phyloP scores from a whole-genome alignment of 2,113 vertebrate genomes.

The Percina caprodes region DNA sequence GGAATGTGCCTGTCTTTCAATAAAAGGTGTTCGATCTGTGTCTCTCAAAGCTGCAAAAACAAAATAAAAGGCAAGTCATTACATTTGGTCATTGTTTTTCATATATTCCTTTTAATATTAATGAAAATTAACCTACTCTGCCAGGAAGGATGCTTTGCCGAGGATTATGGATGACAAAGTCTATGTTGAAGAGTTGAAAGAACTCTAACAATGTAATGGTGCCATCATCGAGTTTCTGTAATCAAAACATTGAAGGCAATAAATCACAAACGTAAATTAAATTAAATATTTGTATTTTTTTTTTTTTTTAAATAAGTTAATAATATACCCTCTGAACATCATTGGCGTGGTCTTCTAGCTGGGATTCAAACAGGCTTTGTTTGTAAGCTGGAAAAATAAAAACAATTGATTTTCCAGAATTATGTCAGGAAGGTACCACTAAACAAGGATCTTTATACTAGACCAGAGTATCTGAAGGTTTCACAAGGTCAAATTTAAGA shows the following conservation, averaged over 20 bases:
- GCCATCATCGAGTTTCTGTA: constrained; percentile 90
- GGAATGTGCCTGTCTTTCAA: constrained; percentile 88
- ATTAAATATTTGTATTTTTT: too few relatives aligned
- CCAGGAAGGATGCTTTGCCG: constrained; percentile 89
- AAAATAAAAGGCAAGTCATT: background rate
- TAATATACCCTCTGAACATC: constrained; percentile 85
- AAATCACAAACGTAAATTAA: too few relatives aligned
- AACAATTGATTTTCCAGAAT: background rate
- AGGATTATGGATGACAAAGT: constrained; percentile 91
- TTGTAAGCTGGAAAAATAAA: constrained; percentile 81
- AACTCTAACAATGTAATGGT: constrained; percentile 91
- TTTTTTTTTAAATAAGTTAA: background rate
- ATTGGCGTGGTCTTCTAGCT: constrained; percentile 86
- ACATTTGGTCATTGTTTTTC: background rate
- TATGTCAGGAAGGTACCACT: background rate
- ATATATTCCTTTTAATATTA: background rate
- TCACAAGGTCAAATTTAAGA: too few relatives aligned
- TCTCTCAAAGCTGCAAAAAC: constrained; percentile 78
- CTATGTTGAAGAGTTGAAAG: constrained; percentile 90
- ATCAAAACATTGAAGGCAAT: constrained; percentile 24
- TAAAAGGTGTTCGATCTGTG: constrained; percentile 69
- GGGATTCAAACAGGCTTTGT: constrained; percentile 87
- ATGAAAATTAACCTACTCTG: constrained; percentile 78
- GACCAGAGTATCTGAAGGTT: too few relatives aligned
- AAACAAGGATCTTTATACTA: too few relatives aligned